These are phyloP conservation scores for Trachelus troglodyta DNA, from an alignment of 2,888 invertebrate genomes.

Conservation along the genomic window DNA sequence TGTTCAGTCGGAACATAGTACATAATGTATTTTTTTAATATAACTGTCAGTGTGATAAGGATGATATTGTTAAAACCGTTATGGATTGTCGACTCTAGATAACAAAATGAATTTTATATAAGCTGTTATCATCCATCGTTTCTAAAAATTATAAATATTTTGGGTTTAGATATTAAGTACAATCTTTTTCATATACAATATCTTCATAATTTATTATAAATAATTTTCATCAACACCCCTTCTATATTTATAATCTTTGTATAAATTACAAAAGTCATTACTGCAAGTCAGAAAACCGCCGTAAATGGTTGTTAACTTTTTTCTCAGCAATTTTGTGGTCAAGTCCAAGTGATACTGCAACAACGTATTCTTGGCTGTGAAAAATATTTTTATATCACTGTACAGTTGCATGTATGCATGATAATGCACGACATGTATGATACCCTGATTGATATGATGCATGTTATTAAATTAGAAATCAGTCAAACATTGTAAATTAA, in stretches of 20 bases:
- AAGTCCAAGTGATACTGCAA: background rate
- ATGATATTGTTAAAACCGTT: background rate
- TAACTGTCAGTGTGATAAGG: background rate
- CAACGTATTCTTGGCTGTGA: background rate
- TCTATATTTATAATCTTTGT: too few species aligned
- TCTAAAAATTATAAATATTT: background rate
- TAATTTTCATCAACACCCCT: too few species aligned
- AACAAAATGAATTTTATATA: background rate
- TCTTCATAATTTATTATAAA: background rate
- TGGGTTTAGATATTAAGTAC: background rate
- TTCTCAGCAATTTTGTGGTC: background rate
- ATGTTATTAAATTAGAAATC: background rate
- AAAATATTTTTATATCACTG: background rate
- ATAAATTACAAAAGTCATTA: too few species aligned
- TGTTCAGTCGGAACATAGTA: background rate
- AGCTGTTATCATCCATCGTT: background rate
- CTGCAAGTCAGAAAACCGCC: background rate
- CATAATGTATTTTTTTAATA: background rate
- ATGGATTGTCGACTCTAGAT: background rate
- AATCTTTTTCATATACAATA: background rate
- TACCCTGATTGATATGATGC: background rate
- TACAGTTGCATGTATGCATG: background rate
- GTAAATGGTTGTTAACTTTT: background rate
- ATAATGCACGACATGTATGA: background rate
- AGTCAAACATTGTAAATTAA: background rate